A percentile compares a stretch with the other conserved stretches of the same genome.
Conservation (phyloP, 1,140 invertebrate species). For the Drosophila orosa region DNA sequence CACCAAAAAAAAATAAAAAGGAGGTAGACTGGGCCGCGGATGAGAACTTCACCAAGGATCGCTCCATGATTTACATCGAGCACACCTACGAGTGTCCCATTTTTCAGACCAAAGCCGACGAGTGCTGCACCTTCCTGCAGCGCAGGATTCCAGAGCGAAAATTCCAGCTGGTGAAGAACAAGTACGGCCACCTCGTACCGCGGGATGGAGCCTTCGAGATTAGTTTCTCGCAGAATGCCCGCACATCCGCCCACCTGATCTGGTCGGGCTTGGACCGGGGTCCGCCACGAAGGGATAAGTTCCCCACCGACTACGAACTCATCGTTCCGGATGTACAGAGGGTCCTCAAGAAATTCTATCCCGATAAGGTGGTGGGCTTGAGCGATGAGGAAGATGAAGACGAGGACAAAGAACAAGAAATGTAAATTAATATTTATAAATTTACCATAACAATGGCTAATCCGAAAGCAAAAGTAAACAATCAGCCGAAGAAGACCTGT, state of each 20-base stretch:
- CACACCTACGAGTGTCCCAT: slow-evolving; percentile 77
- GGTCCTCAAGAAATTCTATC: slow-evolving; percentile 77
- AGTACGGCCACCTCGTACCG: slow-evolving; percentile 59
- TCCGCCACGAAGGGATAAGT: slow-evolving; percentile 76
- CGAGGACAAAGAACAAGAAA: background rate
- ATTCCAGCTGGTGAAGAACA: slow-evolving; percentile 68
- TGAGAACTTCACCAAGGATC: slow-evolving; percentile 69
- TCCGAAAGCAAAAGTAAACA: slow-evolving; percentile 11
- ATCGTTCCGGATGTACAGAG: slow-evolving; percentile 60
- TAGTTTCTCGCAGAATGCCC: slow-evolving; percentile 68
- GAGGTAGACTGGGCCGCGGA: slow-evolving; percentile 71
- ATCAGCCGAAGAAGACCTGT: slow-evolving; percentile 25
- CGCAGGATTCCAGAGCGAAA: slow-evolving; percentile 61
- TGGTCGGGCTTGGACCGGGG: slow-evolving; percentile 70
- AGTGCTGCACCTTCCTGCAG: slow-evolving; percentile 57
- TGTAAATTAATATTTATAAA: slow-evolving; percentile 15
- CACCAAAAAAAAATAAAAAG: slow-evolving; percentile 59
- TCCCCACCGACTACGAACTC: slow-evolving; percentile 54
- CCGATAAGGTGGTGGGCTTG: slow-evolving; percentile 54
- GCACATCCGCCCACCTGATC: slow-evolving; percentile 69
- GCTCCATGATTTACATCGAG: slow-evolving; percentile 72
- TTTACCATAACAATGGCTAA: slow-evolving; percentile 42
- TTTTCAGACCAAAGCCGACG: slow-evolving; percentile 73
- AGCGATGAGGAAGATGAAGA: slow-evolving; percentile 49
- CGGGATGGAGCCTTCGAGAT: slow-evolving; percentile 76